Evolutionary conservation across 2,113 vertebrate species (phyloP).

Genomic region (Peucedramus taeniatus): DNA sequence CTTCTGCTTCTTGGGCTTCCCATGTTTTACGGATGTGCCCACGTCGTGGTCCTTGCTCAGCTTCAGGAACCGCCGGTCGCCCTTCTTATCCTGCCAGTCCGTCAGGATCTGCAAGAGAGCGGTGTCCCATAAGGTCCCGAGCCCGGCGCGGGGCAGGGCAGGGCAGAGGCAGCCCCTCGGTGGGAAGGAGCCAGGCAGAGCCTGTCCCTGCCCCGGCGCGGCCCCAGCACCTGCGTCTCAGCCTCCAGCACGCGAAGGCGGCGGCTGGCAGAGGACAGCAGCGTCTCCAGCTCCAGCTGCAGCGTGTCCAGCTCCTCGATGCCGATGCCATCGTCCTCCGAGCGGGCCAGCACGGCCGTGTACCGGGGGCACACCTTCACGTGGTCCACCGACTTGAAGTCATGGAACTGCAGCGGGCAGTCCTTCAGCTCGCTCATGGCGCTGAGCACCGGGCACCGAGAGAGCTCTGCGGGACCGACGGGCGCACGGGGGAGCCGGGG

Average conservation of each 20-base stretch:
- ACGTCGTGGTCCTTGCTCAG: slow-evolving; percentile 90
- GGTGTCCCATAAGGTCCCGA: background rate
- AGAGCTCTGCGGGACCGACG: background rate
- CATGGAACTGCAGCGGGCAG: slow-evolving; percentile 96
- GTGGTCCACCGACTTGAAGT: slow-evolving; percentile 98
- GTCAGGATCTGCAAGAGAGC: slow-evolving; percentile 87
- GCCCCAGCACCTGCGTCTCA: slow-evolving; percentile 87
- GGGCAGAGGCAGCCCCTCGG: background rate
- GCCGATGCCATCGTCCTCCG: slow-evolving; percentile 96
- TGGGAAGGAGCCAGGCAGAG: background rate
- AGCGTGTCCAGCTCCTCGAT: slow-evolving; percentile 97
- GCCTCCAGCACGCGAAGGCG: slow-evolving; percentile 92
- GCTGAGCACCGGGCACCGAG: background rate
- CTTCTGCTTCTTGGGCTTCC: slow-evolving; percentile 96
- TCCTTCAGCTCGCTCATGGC: slow-evolving; percentile 97
- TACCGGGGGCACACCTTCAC: slow-evolving; percentile 94
- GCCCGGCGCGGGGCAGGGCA: fast-evolving
- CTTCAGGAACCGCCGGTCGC: slow-evolving; percentile 91
- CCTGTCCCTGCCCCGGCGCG: background rate
- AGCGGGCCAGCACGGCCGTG: slow-evolving; percentile 92
- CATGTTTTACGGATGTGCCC: slow-evolving; percentile 85
- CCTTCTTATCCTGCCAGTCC: slow-evolving; percentile 99
- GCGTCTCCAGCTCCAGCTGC: slow-evolving; percentile 95
- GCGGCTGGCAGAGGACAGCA: slow-evolving; percentile 92
- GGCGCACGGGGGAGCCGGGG: background rate